Evolutionary conservation across 2,888 invertebrate genomes (phyloP).

Genomic region (Machimus rusticus): DNA sequence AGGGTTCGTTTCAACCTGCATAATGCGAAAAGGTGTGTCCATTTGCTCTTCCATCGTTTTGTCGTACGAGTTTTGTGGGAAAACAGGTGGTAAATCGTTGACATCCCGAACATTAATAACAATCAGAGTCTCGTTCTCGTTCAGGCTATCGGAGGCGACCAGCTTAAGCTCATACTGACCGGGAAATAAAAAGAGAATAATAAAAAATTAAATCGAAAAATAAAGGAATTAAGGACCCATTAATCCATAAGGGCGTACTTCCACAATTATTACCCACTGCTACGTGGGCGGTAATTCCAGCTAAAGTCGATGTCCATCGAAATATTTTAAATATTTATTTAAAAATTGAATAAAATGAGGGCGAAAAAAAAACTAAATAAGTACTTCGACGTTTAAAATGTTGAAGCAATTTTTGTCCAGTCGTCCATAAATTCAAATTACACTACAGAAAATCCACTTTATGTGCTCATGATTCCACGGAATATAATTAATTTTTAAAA

Average conservation of each 20-base stretch:
- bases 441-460: slow-evolving; percentile 1
- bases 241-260: slow-evolving; percentile 18
- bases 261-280: slow-evolving; percentile 19
- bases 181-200: slow-evolving; percentile 53
- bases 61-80: slow-evolving; percentile 75
- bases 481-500: slow-evolving; percentile 14
- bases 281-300: neutral
- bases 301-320: neutral
- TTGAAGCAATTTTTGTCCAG: neutral
- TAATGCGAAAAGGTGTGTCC: slow-evolving; percentile 75
- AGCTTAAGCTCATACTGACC: slow-evolving; percentile 84
- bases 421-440: slow-evolving; percentile 27
- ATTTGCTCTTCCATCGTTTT: slow-evolving; percentile 80
- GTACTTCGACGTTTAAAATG: neutral
- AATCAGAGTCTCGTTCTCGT: slow-evolving; percentile 86
- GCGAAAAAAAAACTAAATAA: slow-evolving; percentile 12
- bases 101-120: slow-evolving; percentile 84
- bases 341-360: slow-evolving; percentile 26
- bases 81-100: slow-evolving; percentile 88
- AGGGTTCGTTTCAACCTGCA: slow-evolving; percentile 68
- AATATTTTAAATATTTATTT: neutral
- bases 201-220: slow-evolving; percentile 45
- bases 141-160: slow-evolving; percentile 89
- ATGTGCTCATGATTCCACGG: neutral
- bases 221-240: slow-evolving; percentile 35